Evolutionary conservation across 2,888 invertebrate genomes (phyloP), one percentile per base, ranked within the genome.

Genomic region (Caenorhabditis becei): DNA sequence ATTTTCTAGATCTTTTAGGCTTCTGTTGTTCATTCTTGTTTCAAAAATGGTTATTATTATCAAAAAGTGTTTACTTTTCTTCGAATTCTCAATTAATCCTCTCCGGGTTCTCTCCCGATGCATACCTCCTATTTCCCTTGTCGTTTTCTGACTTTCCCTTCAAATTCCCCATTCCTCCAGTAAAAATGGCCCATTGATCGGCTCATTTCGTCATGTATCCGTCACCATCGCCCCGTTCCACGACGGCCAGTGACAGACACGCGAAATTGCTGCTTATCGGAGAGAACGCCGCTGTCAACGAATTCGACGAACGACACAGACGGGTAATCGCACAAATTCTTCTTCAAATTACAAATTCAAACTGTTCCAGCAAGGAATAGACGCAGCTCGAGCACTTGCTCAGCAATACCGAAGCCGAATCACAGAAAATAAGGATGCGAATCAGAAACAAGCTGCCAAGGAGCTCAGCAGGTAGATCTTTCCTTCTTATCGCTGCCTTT

Each of bases 291-390:
- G 18, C 18, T n/a, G 53, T 66, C n/a, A 75, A 66, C 26, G 69
- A 77, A n/a, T 77, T 77, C 23, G 77, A 77, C 37, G 77, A 77
- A 23, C 26, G 56, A 26, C 77, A 77, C 67, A 53, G 69, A 49
- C 54, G 62, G 53, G 77, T 77, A 18, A 54, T 37, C 35, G 5
- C 35, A 35, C 10, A 35, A 10, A 35, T 8, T 35, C 10, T 35
- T 35, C 35, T 47, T 10, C 16, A 41, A 14, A 41, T 41, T 41
- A 41, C 5, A 7, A 41, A 10, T 41, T 16, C 11, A 41, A 41
- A 58, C 28, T 35, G 23, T 78, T 78, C 59, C 59, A 78, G 77
- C 77, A 78, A 70, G 77, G 80, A 41, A 72, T 66, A 24, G 70
- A 78, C 44, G 72, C 77, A 8, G 82, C 77, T 8, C 58, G 74